These are phyloP conservation scores for Girardinus metallicus DNA, from an alignment of 2,797 vertebrate genomes.

Conservation along the genomic window DNA sequence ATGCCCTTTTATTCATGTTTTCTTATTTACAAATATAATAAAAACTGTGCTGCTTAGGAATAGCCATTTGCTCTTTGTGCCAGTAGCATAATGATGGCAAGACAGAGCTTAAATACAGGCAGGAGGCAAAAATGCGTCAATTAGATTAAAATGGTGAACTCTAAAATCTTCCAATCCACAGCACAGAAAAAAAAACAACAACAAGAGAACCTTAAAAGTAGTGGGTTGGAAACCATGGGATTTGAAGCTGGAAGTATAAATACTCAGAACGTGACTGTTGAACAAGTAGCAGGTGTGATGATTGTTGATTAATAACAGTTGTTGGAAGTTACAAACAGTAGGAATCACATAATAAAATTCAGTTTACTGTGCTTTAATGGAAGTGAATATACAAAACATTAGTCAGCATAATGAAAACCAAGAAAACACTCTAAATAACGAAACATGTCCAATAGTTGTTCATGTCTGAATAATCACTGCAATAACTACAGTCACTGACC, in stretches of 20 bases:
- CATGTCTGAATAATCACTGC: background rate
- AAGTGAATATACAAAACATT: background rate
- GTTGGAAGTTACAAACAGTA: background rate
- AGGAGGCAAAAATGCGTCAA: background rate
- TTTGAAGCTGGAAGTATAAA: background rate
- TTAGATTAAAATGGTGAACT: background rate
- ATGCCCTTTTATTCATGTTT: background rate
- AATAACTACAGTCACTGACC: background rate
- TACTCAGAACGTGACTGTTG: background rate
- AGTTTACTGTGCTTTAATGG: too few species aligned
- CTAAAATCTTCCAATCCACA: background rate
- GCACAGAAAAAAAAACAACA: background rate
- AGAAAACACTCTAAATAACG: background rate
- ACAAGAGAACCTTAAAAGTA: background rate
- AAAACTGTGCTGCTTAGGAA: background rate
- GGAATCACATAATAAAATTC: too few species aligned
- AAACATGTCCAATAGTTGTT: background rate
- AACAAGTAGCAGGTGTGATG: background rate
- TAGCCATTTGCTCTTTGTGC: background rate
- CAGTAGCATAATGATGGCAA: background rate
- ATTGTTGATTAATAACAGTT: background rate
- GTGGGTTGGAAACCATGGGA: background rate
- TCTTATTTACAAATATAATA: background rate
- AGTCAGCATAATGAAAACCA: background rate
- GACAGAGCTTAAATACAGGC: background rate